Percentiles rank a stretch among this genome's conserved stretches.
Evolutionary conservation across 2,797 vertebrate species (phyloP).

Genomic region (Fratercula arctica): DNA sequence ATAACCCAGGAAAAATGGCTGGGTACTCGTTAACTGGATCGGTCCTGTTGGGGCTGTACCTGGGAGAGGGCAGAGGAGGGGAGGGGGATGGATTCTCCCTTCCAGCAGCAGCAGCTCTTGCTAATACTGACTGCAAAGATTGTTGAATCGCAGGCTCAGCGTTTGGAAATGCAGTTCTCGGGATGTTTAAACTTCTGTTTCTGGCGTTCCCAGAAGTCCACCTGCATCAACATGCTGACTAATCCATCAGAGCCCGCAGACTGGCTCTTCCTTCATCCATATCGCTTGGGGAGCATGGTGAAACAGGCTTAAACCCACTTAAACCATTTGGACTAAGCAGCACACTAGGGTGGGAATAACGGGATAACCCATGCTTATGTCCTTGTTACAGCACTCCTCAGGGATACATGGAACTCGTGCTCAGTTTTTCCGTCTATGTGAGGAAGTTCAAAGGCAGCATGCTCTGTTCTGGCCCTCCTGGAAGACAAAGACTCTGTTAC

Average conservation of each 20-base stretch:
- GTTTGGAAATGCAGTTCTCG: background rate
- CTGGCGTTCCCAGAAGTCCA: background rate
- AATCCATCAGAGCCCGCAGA: background rate
- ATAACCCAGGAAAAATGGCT: background rate
- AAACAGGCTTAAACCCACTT: background rate
- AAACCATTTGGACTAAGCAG: background rate
- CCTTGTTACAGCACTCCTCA: background rate
- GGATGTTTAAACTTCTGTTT: background rate
- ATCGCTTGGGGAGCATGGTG: background rate
- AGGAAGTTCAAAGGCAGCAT: background rate
- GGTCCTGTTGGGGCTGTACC: background rate
- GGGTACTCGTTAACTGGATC: background rate
- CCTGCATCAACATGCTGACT: background rate
- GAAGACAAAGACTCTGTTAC: background rate
- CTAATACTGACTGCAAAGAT: background rate
- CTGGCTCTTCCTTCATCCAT: background rate
- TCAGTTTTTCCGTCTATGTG: background rate
- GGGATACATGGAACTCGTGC: background rate
- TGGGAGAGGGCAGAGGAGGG: background rate
- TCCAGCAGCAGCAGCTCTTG: background rate
- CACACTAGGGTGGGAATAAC: background rate
- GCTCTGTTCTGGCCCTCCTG: background rate
- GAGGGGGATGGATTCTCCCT: background rate
- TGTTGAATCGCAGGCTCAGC: background rate
- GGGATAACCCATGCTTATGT: background rate